Conservation (phyloP, 2,888 invertebrate species). For the Lepidocyrtinus sp. region DNA sequence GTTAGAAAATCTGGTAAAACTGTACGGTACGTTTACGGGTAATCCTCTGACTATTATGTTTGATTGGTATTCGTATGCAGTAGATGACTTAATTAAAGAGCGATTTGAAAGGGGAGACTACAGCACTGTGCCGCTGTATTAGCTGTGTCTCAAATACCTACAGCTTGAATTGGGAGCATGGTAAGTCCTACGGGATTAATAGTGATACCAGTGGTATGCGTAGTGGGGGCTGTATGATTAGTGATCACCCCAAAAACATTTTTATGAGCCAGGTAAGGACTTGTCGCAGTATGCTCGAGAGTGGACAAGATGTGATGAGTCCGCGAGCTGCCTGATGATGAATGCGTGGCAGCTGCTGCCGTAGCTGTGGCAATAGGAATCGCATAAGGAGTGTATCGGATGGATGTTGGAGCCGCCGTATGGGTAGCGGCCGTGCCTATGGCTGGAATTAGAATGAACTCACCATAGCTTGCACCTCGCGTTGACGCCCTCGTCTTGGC, state of each 20-base stretch:
- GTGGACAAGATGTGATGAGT: slow-evolving; percentile 79
- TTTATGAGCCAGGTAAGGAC: slow-evolving; percentile 70
- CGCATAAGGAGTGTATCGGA: slow-evolving; percentile 71
- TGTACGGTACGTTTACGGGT: too few species aligned
- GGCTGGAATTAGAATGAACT: slow-evolving; percentile 84
- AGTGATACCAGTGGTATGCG: slow-evolving; percentile 69
- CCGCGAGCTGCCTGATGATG: slow-evolving; percentile 75
- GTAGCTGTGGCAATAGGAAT: slow-evolving; percentile 72
- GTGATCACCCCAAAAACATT: slow-evolving; percentile 70
- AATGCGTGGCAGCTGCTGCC: slow-evolving; percentile 74
- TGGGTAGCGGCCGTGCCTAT: slow-evolving; percentile 70
- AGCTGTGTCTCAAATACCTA: slow-evolving; percentile 67
- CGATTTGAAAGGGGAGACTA: slow-evolving; percentile 59
- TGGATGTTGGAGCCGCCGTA: slow-evolving; percentile 70
- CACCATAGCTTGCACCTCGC: slow-evolving; percentile 94
- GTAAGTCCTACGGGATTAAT: slow-evolving; percentile 70
- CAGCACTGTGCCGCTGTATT: slow-evolving; percentile 46
- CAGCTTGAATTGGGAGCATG: slow-evolving; percentile 70
- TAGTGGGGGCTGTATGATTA: slow-evolving; percentile 59
- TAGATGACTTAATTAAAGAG: slow-evolving; percentile 34
- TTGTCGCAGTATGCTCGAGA: slow-evolving; percentile 72
- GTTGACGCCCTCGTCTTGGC: slow-evolving; percentile 96
- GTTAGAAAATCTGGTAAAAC: too few species aligned
- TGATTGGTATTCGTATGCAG: neutral
- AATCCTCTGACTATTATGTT: neutral